These are phyloP conservation scores for Strongylocentrotus purpuratus DNA, from an alignment of 35 echinoderm and acorn worm genomes.

Conservation along the genomic window DNA sequence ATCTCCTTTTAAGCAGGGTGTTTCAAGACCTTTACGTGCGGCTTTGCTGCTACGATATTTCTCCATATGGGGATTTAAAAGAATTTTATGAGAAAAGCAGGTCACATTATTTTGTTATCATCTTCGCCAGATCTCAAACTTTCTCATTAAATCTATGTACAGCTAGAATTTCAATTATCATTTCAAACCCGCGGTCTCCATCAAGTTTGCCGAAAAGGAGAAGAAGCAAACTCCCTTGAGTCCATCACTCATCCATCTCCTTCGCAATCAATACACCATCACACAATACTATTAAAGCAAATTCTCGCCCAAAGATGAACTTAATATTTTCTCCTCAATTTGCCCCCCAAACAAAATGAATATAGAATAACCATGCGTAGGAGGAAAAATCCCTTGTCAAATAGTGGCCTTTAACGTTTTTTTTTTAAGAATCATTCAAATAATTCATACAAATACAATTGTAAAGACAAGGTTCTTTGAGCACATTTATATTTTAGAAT, in stretches of 20 bases:
- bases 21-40: too few relatives aligned
- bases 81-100: too few relatives aligned
- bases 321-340: background rate
- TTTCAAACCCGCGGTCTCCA: background rate
- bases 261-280: background rate
- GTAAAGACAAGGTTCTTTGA: too few relatives aligned
- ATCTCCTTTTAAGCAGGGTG: too few relatives aligned
- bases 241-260: background rate
- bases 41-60: too few relatives aligned
- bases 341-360: background rate
- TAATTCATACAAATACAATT: too few relatives aligned
- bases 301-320: background rate
- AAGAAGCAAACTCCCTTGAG: background rate
- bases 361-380: background rate
- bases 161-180: background rate
- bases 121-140: too few relatives aligned
- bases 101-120: too few relatives aligned
- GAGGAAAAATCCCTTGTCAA: background rate
- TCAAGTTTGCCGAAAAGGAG: background rate
- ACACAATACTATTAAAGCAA: background rate
- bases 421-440: background rate
- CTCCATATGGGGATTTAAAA: too few relatives aligned
- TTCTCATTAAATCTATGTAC: background rate
- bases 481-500: too few relatives aligned
- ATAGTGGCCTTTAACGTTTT: background rate